Evolutionary conservation across 2,888 invertebrate genomes (phyloP).

Genomic region (Drosophila affinis): DNA sequence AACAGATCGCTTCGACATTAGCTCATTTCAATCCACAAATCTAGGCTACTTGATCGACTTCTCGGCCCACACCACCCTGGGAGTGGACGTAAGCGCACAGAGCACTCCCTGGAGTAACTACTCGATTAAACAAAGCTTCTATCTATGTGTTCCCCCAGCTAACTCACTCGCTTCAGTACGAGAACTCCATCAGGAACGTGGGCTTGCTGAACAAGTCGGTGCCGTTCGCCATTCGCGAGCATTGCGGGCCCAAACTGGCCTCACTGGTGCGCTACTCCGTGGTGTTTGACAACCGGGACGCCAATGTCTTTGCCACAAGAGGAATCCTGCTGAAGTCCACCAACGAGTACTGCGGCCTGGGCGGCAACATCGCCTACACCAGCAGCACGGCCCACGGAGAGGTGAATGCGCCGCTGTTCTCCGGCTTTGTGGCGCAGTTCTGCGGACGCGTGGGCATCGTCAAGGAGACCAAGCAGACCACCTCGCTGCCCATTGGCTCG

Average conservation of each 20-base stretch:
- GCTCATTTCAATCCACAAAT: slow-evolving; percentile 90
- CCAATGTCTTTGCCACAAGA: slow-evolving; percentile 90
- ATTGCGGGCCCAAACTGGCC: slow-evolving; percentile 93
- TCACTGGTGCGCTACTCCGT: slow-evolving; percentile 93
- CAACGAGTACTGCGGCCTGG: slow-evolving; percentile 93
- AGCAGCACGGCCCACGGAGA: slow-evolving; percentile 92
- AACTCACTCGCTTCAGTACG: slow-evolving; percentile 94
- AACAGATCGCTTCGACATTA: slow-evolving; percentile 82
- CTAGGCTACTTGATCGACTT: slow-evolving; percentile 91
- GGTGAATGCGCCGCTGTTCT: slow-evolving; percentile 87
- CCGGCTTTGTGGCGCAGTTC: slow-evolving; percentile 82
- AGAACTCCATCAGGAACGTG: slow-evolving; percentile 92
- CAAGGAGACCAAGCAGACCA: slow-evolving; percentile 76
- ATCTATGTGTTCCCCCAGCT: slow-evolving; percentile 84
- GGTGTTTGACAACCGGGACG: slow-evolving; percentile 91
- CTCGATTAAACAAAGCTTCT: background rate
- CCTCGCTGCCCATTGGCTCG: slow-evolving; percentile 80
- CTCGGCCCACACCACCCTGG: slow-evolving; percentile 86
- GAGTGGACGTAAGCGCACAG: slow-evolving; percentile 79
- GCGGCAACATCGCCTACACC: slow-evolving; percentile 95
- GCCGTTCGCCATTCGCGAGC: slow-evolving; percentile 94
- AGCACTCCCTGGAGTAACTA: background rate
- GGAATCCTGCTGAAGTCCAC: slow-evolving; percentile 90
- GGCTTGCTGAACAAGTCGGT: slow-evolving; percentile 89
- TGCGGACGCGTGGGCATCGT: slow-evolving; percentile 81